A percentile compares a stretch with the other conserved stretches of the same genome.
Conservation (phyloP, 2,113 vertebrate species). For the Sprattus sprattus region DNA sequence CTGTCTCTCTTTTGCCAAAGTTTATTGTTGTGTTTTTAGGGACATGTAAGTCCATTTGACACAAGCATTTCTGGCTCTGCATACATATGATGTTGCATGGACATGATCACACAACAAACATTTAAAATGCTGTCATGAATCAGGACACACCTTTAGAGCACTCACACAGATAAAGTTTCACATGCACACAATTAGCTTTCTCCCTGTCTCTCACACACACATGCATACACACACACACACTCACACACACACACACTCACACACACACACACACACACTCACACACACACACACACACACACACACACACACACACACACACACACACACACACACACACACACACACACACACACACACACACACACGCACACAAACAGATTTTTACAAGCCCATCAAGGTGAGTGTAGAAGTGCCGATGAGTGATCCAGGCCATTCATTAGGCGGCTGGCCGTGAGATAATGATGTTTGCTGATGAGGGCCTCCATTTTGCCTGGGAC, state of each 20-base stretch:
- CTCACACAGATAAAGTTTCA: slow-evolving; percentile 4
- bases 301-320: slow-evolving; percentile 1
- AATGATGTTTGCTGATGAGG: slow-evolving; percentile 65
- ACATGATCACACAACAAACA: neutral
- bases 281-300: slow-evolving; percentile 4
- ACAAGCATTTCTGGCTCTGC: neutral
- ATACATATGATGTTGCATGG: neutral
- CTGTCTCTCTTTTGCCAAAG: neutral
- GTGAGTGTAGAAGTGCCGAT: slow-evolving; percentile 33
- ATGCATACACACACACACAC: slow-evolving; percentile 14
- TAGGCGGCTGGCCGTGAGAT: slow-evolving; percentile 60
- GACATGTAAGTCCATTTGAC: neutral
- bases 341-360: slow-evolving; percentile 20
- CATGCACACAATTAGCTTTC: neutral
- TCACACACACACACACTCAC: neutral
- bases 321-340: slow-evolving; percentile 14
- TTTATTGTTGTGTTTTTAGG: neutral
- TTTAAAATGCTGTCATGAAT: neutral
- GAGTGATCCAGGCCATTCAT: slow-evolving; percentile 59
- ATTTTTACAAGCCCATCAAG: slow-evolving; percentile 16
- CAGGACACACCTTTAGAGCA: neutral
- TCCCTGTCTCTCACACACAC: neutral
- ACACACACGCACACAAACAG: neutral
- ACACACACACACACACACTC: no score
- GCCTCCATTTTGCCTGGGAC: slow-evolving; percentile 38